Conservation (phyloP, 1,140 invertebrate genomes). For the Sitodiplosis mosellana region DNA sequence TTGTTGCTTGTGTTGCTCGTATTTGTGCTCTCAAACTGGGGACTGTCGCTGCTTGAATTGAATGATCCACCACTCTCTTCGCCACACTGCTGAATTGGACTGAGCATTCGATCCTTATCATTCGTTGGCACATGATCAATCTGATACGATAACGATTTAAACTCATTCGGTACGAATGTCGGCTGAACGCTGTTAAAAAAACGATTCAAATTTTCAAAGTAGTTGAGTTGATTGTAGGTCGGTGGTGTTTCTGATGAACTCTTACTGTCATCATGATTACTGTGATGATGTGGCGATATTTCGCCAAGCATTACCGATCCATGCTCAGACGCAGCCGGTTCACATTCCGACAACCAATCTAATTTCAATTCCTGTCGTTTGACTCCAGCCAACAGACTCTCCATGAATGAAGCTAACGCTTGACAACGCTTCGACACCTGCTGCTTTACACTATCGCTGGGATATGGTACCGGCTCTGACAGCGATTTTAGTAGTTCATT, state of each 20-base stretch:
- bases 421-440: slow-evolving; percentile 47
- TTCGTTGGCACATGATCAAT: slow-evolving; percentile 13
- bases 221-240: slow-evolving; percentile 73
- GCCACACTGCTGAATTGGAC: slow-evolving; percentile 18
- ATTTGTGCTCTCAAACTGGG: slow-evolving; percentile 40
- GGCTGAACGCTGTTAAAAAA: slow-evolving; percentile 69
- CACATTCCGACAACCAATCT: slow-evolving; percentile 34
- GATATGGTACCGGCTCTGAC: slow-evolving; percentile 42
- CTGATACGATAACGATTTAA: slow-evolving; percentile 21
- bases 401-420: slow-evolving; percentile 54
- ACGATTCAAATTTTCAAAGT: slow-evolving; percentile 67
- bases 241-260: slow-evolving; percentile 63
- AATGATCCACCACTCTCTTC: slow-evolving; percentile 32
- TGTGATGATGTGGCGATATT: slow-evolving; percentile 69
- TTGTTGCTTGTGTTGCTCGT: no score
- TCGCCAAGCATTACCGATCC: slow-evolving; percentile 57
- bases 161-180: slow-evolving; percentile 28
- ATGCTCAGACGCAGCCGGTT: slow-evolving; percentile 39
- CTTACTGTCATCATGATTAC: slow-evolving; percentile 46
- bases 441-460: slow-evolving; percentile 34
- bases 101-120: slow-evolving; percentile 8
- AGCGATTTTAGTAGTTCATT: slow-evolving; percentile 49
- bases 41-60: slow-evolving; percentile 35
- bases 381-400: slow-evolving; percentile 42
- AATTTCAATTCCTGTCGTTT: slow-evolving; percentile 29